Evolutionary conservation across 2,797 vertebrate genomes (phyloP).

Genomic region (Dromococcyx pavoninus): DNA sequence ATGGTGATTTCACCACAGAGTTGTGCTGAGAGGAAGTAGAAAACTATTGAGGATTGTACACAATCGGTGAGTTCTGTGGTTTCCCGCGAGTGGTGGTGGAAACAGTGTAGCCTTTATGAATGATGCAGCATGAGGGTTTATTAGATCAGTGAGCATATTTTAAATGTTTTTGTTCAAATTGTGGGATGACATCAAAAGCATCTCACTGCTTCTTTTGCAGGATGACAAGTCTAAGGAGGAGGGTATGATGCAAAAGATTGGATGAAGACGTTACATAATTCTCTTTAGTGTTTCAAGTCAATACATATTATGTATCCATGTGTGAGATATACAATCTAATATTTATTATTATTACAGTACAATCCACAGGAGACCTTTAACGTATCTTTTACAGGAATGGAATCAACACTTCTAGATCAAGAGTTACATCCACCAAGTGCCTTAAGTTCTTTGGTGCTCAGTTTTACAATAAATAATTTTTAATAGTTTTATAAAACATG

Average conservation of each 20-base stretch:
- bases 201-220: background rate
- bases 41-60: background rate
- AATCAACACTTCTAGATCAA: background rate
- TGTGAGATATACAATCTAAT: background rate
- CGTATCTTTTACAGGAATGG: background rate
- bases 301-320: background rate
- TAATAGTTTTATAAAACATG: background rate
- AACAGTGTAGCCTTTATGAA: background rate
- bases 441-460: background rate
- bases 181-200: background rate
- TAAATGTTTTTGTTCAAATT: background rate
- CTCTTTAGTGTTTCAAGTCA: background rate
- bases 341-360: background rate
- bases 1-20: background rate
- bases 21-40: background rate
- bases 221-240: background rate
- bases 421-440: background rate
- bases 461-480: background rate
- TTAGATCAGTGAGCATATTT: background rate
- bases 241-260: background rate
- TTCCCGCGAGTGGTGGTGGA: background rate
- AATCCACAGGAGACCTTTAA: background rate
- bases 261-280: background rate
- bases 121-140: background rate
- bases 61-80: background rate